Evolutionary conservation across 2,113 vertebrate genomes (phyloP).

Genomic region (Nibea albiflora): DNA sequence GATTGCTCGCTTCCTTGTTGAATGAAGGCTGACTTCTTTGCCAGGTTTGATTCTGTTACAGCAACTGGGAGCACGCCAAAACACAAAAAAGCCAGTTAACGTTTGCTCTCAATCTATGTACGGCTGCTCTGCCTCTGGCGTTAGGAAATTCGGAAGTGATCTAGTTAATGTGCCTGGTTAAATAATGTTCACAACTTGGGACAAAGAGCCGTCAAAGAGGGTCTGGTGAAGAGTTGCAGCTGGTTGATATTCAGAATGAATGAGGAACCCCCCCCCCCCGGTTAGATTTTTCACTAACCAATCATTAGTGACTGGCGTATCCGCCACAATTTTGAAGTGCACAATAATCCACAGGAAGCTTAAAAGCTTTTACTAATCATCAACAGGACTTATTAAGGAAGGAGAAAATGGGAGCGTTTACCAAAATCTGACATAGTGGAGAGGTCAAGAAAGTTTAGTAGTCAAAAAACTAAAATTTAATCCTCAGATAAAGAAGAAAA

Average conservation of each 20-base stretch:
- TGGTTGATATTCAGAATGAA: neutral
- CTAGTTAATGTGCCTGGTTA: neutral
- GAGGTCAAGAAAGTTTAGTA: neutral
- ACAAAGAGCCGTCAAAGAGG: neutral
- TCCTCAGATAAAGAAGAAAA: neutral
- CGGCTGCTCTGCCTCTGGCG: neutral
- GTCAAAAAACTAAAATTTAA: neutral
- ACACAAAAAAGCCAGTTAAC: conserved; percentile 17
- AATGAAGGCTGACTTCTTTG: conserved; percentile 8
- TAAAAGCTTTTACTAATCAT: neutral
- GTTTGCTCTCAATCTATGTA: conserved; percentile 14
- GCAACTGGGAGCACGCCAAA: conserved; percentile 9
- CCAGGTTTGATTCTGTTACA: conserved; percentile 25
- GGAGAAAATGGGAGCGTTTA: neutral
- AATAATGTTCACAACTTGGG: conserved; percentile 4
- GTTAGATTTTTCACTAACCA: neutral
- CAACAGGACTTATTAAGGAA: neutral
- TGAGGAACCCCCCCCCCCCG: neutral
- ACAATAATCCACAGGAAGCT: neutral
- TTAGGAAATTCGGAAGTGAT: conserved; percentile 21
- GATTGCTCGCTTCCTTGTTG: conserved; percentile 54
- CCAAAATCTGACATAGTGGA: neutral
- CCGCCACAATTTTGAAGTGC: neutral
- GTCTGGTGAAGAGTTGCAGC: neutral
- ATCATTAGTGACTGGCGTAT: neutral